Evolutionary conservation across 2,113 vertebrate genomes (phyloP), one percentile per base, ranked within the genome.

Genomic region (Tupaia chinensis): DNA sequence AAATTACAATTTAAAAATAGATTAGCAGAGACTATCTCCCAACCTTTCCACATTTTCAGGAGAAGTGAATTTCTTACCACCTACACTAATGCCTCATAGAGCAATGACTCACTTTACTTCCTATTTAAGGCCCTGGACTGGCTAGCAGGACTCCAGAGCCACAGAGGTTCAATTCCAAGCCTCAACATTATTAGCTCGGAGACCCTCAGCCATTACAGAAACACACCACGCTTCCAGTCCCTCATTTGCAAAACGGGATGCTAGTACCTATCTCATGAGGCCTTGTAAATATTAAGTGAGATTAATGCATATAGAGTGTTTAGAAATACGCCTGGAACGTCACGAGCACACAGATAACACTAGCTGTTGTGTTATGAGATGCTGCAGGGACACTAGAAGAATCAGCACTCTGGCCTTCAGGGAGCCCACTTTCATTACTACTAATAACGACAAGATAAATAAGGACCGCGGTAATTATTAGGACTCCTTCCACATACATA

Each of bases 281-380:
- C 82, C 91, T 94, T 92, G 72, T 85, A 90, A 92, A 69, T 93
- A 95, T 90, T 96, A 94, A 95, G 65, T 96, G 83, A 97, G 93
- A 97, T 94, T 94, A 96, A 97, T 95, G 76, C 86, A 87, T 32
- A 72, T 66, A 77, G 72, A 73, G 78, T 34, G 85, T 73, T 85
- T 22, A 86, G 65, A 74, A 65, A 84, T 56, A 77, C 10, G 12
- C 77, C 87, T 65, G n/a, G 72, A 89, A 92, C 96, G 60, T 69
- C 96, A 96, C 65, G 89, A 81, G 68, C 87, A 92, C 68, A 82
- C 20, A 91, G 89, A 78, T 89, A 77, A 94, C 68, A 61, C 74
- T 91, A 83, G 72, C 29, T 6, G 3, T 82, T 93, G 94, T 93
- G 95, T 79, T 96, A 96, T 89, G 89, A 89, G 69, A 78, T 63